Evolutionary conservation across 2,797 vertebrate genomes (phyloP), one percentile per base, ranked within the genome.

Genomic region (Sphaeramia orbicularis): DNA sequence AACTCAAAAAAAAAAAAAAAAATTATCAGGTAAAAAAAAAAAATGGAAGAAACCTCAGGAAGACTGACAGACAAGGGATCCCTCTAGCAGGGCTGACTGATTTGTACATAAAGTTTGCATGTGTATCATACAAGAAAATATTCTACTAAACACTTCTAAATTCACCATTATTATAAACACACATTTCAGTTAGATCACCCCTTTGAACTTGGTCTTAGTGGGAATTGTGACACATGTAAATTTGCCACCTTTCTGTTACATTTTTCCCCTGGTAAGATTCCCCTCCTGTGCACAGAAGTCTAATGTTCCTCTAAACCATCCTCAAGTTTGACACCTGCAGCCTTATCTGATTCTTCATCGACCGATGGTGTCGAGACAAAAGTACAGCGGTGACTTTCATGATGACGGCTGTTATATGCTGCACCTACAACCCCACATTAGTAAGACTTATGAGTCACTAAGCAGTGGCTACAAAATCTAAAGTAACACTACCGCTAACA

Each of bases 301-400:
- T 1, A 4, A 44, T 24, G 11, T 84, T 80, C 41, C 65, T 6
- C 47, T 59, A 38, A 69, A 6, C 36, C 16, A 2, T 37, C 42
- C 42, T 52, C 50, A 59, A 4, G 44, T 30, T 0, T 58, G 10
- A 59, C 41, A 83, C 65, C 24, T 60, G 30, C 69, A 74, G 48
- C 74, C 69, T 81, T 71, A 76, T 80, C 52, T 57, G 10, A 45
- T 47, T 61, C 19, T 32, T 18, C 11, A 67, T 38, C 32, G 27
- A 43, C 66, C 86, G 90, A 93, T 92, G 67, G 89, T 92, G 91
- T 91, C 16, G 71, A 87, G 90, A 93, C 84, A 91, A 91, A 51
- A 14, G 19, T 1, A 18, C 10, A 45, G 36, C 54, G 40, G 6
- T 2, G 42, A 11, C 72, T 83, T 74, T 76, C 74, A 63, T 71